A percentile compares a stretch with the other conserved stretches of the same genome.
Evolutionary conservation across 1,140 invertebrate species (phyloP).

Genomic region (Aphelinus atriplicis): DNA sequence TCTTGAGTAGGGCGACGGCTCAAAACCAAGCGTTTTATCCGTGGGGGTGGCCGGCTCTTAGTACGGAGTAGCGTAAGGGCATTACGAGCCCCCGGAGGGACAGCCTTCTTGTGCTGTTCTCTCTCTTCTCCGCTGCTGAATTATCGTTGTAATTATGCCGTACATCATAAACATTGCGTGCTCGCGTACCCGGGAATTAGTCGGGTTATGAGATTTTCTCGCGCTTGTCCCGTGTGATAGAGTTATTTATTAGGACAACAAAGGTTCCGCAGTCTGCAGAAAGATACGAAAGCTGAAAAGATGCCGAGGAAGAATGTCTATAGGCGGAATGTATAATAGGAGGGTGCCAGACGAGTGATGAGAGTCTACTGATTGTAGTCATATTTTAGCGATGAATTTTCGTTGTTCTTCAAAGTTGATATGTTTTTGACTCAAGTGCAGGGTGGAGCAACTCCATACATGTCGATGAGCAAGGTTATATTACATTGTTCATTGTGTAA

Average conservation of each 20-base stretch:
- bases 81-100: conserved; percentile 52
- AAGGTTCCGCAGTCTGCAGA: conserved; percentile 4
- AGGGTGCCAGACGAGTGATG: background rate
- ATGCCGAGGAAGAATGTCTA: background rate
- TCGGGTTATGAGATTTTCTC: conserved; percentile 44
- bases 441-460: too few relatives aligned
- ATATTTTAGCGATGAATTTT: background rate
- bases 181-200: conserved; percentile 40
- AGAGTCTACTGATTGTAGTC: background rate
- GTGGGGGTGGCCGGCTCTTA: conserved; percentile 44
- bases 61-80: conserved; percentile 54
- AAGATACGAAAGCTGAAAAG: too few relatives aligned
- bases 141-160: conserved; percentile 60
- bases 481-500: too few relatives aligned
- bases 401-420: too few relatives aligned
- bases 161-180: conserved; percentile 53
- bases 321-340: conserved; percentile 4
- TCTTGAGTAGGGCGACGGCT: conserved; percentile 38
- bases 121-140: conserved; percentile 42
- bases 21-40: conserved; percentile 53
- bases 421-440: too few relatives aligned
- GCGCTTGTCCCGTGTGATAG: conserved; percentile 37
- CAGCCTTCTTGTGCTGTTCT: background rate
- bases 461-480: too few relatives aligned
- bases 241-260: conserved; percentile 40